Conservation (phyloP, 2,888 invertebrate genomes). For the Ormyrus pomaceus region DNA sequence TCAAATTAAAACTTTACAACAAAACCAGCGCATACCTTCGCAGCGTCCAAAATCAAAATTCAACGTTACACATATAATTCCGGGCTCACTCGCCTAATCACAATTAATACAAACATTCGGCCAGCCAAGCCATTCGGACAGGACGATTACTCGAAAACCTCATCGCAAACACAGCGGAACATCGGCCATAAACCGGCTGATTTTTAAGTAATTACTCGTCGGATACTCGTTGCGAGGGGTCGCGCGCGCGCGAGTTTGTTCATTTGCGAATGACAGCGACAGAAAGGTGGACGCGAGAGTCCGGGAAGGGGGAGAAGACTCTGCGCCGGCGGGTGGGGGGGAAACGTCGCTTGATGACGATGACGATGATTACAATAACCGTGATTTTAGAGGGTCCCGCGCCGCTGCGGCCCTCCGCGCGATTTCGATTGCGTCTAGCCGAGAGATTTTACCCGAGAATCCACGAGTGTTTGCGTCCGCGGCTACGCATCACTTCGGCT, state of each 20-base stretch:
- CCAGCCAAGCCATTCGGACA: too few relatives aligned
- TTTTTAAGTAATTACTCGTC: conserved; percentile 1
- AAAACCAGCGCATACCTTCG: too few relatives aligned
- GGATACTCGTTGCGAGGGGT: not conserved
- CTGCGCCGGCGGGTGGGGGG: not conserved
- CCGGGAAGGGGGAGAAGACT: conserved; percentile 7
- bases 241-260: conserved; percentile 16
- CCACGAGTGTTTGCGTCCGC: too few relatives aligned
- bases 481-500: too few relatives aligned
- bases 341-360: conserved; percentile 55
- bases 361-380: conserved; percentile 66
- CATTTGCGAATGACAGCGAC: conserved; percentile 45
- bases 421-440: conserved; percentile 32
- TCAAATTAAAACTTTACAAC: too few relatives aligned
- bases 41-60: too few relatives aligned
- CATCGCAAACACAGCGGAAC: not conserved
- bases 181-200: not conserved
- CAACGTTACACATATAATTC: too few relatives aligned
- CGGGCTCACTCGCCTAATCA: too few relatives aligned
- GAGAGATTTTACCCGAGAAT: conserved; percentile 6
- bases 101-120: too few relatives aligned
- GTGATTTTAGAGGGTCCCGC: conserved; percentile 58
- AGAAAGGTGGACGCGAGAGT: not conserved
- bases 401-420: not conserved
- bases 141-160: too few relatives aligned